Percentiles rank a stretch among this genome's conserved stretches.
These are phyloP conservation scores for Cynopterus sphinx DNA, from an alignment of 2,797 vertebrate genomes.

Conservation along the genomic window DNA sequence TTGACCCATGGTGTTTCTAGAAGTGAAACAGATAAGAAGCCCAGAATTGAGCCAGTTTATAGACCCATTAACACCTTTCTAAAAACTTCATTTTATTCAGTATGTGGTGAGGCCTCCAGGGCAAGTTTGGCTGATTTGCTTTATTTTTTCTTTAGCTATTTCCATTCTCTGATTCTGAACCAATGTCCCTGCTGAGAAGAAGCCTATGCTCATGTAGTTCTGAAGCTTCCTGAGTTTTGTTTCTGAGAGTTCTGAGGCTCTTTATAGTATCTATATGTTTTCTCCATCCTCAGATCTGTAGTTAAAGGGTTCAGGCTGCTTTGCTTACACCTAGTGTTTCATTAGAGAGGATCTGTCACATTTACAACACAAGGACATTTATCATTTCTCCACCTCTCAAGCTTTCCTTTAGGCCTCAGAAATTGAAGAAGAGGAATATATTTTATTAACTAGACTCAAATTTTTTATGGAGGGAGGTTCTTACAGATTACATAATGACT, in stretches of 20 bases:
- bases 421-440: neutral
- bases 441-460: neutral
- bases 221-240: neutral
- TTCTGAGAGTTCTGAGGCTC: neutral
- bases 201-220: neutral
- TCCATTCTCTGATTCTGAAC: neutral
- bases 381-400: neutral
- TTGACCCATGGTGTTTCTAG: too few species aligned
- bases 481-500: neutral
- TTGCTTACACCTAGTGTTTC: neutral
- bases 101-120: neutral
- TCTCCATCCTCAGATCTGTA: neutral
- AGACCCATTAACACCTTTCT: neutral
- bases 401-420: neutral
- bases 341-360: neutral
- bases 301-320: neutral
- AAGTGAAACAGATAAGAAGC: too few species aligned
- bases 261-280: neutral
- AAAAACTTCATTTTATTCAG: neutral
- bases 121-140: neutral
- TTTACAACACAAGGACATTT: neutral
- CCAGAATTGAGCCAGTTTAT: too few species aligned
- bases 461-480: neutral
- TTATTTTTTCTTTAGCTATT: constrained; percentile 19
- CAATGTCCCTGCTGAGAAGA: neutral